Percentiles rank a stretch among this genome's conserved stretches.
These are phyloP conservation scores for Pyrgus malvae DNA, from an alignment of 2,888 invertebrate genomes.

Conservation along the genomic window DNA sequence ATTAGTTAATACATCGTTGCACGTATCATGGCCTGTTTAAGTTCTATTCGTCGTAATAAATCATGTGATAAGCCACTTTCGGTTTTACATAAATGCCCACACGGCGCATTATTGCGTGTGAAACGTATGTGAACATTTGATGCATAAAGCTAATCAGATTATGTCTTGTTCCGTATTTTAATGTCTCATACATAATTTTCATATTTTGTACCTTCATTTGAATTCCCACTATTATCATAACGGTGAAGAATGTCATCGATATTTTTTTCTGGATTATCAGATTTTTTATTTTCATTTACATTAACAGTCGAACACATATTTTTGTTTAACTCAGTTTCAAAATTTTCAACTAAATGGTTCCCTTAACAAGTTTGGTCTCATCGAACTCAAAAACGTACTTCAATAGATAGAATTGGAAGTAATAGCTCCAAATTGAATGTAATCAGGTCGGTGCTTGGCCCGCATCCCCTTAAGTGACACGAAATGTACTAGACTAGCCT, in stretches of 20 bases:
- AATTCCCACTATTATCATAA: not conserved
- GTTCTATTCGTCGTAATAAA: constrained; percentile 12
- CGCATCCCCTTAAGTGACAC: constrained; percentile 18
- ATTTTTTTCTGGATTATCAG: no score
- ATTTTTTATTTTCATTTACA: no score
- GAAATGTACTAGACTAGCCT: not conserved
- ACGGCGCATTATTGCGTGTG: constrained; percentile 15
- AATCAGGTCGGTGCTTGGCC: constrained; percentile 10
- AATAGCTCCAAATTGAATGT: constrained; percentile 17
- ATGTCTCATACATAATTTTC: not conserved
- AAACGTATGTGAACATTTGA: not conserved
- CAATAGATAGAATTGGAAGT: constrained; percentile 13
- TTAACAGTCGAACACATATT: no score
- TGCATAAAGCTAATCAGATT: constrained; percentile 11
- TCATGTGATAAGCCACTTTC: constrained; percentile 23
- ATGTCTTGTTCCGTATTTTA: not conserved
- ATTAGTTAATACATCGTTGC: constrained; percentile 18
- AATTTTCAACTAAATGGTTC: no score
- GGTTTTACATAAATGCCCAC: constrained; percentile 20
- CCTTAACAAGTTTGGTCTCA: no score
- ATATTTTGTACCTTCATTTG: not conserved
- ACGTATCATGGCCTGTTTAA: constrained; percentile 20
- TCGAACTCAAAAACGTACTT: not conserved
- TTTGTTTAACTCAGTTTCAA: no score
- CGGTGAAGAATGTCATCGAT: not conserved